Conservation (phyloP, 37 sponge, comb jelly and placozoan genomes). For the Cliona cf. orientalis region DNA sequence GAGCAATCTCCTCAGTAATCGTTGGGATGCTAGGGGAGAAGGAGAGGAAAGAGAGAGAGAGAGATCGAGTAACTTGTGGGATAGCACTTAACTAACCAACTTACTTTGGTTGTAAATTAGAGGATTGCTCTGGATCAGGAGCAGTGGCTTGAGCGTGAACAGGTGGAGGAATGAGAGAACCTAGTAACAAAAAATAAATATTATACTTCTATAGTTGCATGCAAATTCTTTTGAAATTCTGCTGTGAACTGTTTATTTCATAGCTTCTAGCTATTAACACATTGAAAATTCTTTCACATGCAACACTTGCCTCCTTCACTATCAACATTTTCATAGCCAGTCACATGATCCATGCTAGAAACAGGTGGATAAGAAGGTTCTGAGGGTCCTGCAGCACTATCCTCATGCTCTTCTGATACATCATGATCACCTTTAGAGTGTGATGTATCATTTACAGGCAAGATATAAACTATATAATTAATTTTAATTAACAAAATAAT, state of each 20-base stretch:
- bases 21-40: constrained; percentile 35
- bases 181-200: neutral
- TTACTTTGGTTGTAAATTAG: constrained; percentile 2
- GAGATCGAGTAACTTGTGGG: neutral
- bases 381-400: neutral
- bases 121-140: constrained; percentile 5
- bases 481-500: too few species aligned
- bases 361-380: constrained; percentile 36
- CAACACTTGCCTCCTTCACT: constrained; percentile 50
- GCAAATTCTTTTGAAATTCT: neutral
- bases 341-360: constrained; percentile 44
- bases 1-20: constrained; percentile 67
- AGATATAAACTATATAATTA: too few species aligned
- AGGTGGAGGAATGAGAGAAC: constrained; percentile 6
- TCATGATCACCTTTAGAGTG: too few species aligned
- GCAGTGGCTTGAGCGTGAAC: constrained; percentile 1
- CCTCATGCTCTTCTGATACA: constrained; percentile 63
- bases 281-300: too few species aligned
- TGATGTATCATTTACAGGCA: too few species aligned
- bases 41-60: neutral
- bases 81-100: neutral
- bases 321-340: constrained; percentile 66
- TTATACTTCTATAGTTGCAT: constrained; percentile 17
- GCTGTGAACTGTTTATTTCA: too few species aligned
- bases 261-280: too few species aligned